Evolutionary conservation across 2,888 invertebrate genomes (phyloP), one percentile per base, ranked within the genome.

Genomic region (Eilema sororculum): DNA sequence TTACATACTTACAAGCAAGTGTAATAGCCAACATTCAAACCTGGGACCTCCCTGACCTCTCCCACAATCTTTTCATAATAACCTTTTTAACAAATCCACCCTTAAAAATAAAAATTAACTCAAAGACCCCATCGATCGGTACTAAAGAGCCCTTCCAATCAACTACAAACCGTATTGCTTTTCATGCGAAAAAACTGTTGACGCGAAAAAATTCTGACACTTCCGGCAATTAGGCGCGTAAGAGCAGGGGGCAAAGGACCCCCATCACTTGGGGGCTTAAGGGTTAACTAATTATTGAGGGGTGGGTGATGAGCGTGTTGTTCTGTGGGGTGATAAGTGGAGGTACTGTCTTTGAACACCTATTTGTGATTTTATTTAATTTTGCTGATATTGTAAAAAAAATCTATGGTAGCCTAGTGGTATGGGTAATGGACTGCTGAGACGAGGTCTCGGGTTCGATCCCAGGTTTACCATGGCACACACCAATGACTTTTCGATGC

Each of bases 251-350:
- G 63, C 66, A 71, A 68, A 72, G 72, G 68, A 68, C 72, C 78
- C 79, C 83, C 68, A 41, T 41, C 41, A 72, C 76, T 82, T 46
- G 63, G 74, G 56, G 46, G 12, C 66, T 41, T 71, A 73, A 86
- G 85, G 81, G 83, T 77, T 81, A 78, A 75, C 91, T 89, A 86
- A 96, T 95, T 81, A 77, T 64, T 20, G 60, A 73, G 62, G 72
- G 82, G 70, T 24, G 41, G 20, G 5, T 4, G 59, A 46, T 37
- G 33, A 37, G 65, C 22, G 57, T 59, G 30, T 20, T 69, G 33
- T 57, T 64, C 12, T n/a, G 24, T 24, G 64, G 60, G 25, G 16
- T 46, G 12, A 22, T 33, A n/a, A 56, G 63, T 59, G 64, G 25
- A 33, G 24, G 30, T 5, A 41, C 0, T 56, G 56, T 56, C 10